These are phyloP conservation scores for Podarcis cretensis DNA, from an alignment of 2,113 vertebrate genomes.

Conservation along the genomic window DNA sequence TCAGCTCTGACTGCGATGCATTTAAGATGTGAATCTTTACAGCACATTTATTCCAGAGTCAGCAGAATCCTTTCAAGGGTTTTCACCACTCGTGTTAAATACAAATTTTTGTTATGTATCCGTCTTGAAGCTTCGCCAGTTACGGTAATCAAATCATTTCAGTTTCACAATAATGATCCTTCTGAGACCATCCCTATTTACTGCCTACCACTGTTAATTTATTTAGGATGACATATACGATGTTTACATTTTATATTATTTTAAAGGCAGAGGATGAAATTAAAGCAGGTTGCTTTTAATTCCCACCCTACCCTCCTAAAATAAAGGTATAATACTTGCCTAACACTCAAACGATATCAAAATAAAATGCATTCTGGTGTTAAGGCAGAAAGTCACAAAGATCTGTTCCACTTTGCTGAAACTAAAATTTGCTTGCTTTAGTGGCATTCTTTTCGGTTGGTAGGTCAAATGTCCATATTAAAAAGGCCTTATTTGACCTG, in stretches of 20 bases:
- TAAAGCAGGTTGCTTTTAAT: too few relatives aligned
- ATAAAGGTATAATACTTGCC: neutral
- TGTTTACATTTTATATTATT: too few relatives aligned
- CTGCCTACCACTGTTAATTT: neutral
- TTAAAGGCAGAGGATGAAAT: too few relatives aligned
- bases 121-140: neutral
- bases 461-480: neutral
- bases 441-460: neutral
- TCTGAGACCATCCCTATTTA: accelerated
- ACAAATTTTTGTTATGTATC: neutral
- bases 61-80: neutral
- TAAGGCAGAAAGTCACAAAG: neutral
- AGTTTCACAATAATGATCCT: neutral
- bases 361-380: too few relatives aligned
- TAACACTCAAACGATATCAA: neutral
- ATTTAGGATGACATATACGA: neutral
- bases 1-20: neutral
- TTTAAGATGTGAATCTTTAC: neutral
- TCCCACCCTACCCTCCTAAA: too few relatives aligned
- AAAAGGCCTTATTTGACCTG: too few relatives aligned
- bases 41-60: neutral
- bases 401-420: neutral
- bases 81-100: neutral
- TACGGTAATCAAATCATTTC: neutral
- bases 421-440: neutral